A percentile compares a stretch with the other conserved stretches of the same genome.
These are phyloP conservation scores for Synergus gifuensis DNA, from an alignment of 2,888 invertebrate genomes.

Conservation along the genomic window DNA sequence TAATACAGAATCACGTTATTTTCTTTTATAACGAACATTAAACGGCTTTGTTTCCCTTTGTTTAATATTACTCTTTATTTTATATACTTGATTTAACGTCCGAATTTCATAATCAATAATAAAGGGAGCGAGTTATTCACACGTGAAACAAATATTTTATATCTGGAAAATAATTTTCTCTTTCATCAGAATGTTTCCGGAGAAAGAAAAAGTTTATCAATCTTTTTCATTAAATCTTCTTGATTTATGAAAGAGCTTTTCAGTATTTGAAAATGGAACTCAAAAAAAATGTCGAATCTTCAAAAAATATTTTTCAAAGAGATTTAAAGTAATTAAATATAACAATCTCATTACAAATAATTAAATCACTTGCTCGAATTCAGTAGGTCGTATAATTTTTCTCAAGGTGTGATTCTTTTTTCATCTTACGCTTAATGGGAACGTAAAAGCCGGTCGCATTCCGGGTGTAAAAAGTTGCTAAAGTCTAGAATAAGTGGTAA, in stretches of 20 bases:
- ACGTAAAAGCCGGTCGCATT: conserved; percentile 15
- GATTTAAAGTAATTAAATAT: background rate
- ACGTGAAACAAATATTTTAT: background rate
- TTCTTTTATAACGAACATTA: background rate
- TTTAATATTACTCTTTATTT: background rate
- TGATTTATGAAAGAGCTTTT: background rate
- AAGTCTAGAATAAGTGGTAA: conserved; percentile 17
- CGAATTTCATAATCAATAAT: background rate
- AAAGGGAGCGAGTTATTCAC: background rate
- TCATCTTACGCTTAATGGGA: conserved; percentile 15
- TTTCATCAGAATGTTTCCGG: background rate
- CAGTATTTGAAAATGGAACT: background rate
- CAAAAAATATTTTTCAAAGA: background rate
- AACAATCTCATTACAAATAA: background rate
- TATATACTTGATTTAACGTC: background rate
- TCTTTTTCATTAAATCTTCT: background rate
- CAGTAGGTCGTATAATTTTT: conserved; percentile 14
- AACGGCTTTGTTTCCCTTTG: background rate
- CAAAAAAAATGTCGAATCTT: background rate
- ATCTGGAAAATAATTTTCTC: background rate
- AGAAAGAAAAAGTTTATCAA: background rate
- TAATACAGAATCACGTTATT: no score
- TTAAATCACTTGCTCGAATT: conserved; percentile 6
- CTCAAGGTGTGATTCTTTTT: conserved; percentile 6
- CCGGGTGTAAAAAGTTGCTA: conserved; percentile 11